phyloP scores from a whole-genome alignment of 37 sponge, comb jelly and placozoan genomes.

The Hormiphora californensis region DNA sequence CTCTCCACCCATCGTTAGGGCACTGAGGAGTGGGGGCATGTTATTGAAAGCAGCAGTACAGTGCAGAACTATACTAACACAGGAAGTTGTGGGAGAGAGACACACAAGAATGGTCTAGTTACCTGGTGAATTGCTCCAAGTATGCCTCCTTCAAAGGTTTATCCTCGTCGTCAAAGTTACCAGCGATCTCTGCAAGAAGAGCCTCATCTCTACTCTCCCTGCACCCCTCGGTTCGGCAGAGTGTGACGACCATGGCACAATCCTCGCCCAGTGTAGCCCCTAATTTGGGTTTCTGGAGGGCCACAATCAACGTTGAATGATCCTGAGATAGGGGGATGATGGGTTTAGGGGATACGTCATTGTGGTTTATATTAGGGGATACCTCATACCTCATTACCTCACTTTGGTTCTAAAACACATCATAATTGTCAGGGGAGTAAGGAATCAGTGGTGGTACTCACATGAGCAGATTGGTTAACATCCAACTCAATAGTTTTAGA shows the following conservation, averaged over 20 bases:
- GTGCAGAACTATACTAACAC: neutral
- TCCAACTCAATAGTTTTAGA: slow-evolving; percentile 5
- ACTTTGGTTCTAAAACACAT: no score
- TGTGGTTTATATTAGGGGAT: no score
- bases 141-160: slow-evolving; percentile 26
- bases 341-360: no score
- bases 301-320: neutral
- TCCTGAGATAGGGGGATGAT: neutral
- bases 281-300: neutral
- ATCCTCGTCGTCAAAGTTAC: slow-evolving; percentile 35
- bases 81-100: neutral
- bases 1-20: slow-evolving; percentile 21
- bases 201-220: slow-evolving; percentile 26
- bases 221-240: slow-evolving; percentile 15
- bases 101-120: neutral
- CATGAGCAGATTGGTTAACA: slow-evolving; percentile 4
- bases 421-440: neutral
- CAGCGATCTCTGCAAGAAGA: slow-evolving; percentile 18
- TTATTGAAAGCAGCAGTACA: neutral
- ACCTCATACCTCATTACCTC: no score
- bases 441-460: neutral
- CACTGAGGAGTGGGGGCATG: neutral
- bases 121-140: slow-evolving; percentile 12
- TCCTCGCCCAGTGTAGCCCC: slow-evolving; percentile 6
- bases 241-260: slow-evolving; percentile 37